Conservation (phyloP, 2,113 vertebrate genomes). For the Rhagologus leucostigma region DNA sequence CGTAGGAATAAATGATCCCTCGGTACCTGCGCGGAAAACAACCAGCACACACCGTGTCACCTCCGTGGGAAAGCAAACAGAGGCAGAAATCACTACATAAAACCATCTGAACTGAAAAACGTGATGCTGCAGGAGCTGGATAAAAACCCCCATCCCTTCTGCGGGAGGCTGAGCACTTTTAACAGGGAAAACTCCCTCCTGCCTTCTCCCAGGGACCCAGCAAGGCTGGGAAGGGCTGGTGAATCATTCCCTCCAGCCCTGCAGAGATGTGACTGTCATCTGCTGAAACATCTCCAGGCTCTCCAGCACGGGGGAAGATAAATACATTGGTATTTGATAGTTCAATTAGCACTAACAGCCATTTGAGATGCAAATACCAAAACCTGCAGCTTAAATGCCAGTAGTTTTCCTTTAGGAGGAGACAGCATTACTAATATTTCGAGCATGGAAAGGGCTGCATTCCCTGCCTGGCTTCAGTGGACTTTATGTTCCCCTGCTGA, state of each 20-base stretch:
- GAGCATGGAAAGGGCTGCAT: not conserved
- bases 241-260: not conserved
- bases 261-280: not conserved
- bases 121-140: not conserved
- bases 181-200: not conserved
- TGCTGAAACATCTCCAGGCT: not conserved
- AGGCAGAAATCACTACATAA: fast-evolving
- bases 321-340: not conserved
- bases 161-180: not conserved
- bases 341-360: not conserved
- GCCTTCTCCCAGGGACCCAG: not conserved
- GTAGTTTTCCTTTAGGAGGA: not conserved
- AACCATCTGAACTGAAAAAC: fast-evolving
- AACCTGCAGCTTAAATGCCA: not conserved
- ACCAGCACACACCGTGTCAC: not conserved
- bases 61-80: not conserved
- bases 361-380: slow-evolving; percentile 17
- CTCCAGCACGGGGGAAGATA: not conserved
- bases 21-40: slow-evolving; percentile 75
- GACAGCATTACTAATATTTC: not conserved
- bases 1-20: slow-evolving; percentile 86
- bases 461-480: not conserved
- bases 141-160: not conserved
- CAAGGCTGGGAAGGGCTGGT: not conserved
- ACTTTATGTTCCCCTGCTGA: not conserved